Evolutionary conservation across 2,113 vertebrate genomes (phyloP).

Genomic region (Cyphomyrus discorhynchus): DNA sequence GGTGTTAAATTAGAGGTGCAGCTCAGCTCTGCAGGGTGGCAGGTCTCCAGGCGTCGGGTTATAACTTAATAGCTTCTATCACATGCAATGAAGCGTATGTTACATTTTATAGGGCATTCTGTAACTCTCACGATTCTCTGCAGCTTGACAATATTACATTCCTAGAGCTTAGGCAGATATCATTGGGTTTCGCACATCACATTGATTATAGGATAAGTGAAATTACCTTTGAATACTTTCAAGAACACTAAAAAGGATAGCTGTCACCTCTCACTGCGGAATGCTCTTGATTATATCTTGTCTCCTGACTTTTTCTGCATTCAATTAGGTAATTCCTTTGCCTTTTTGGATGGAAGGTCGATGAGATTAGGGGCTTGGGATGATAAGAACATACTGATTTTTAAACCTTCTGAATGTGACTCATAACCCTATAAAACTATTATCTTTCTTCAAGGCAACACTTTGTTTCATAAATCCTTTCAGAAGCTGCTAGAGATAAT

Average conservation of each 20-base stretch:
- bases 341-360: background rate
- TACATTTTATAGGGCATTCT: background rate
- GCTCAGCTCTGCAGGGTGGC: background rate
- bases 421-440: background rate
- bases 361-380: background rate
- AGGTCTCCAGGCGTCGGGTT: background rate
- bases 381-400: background rate
- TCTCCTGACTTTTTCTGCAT: background rate
- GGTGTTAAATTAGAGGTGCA: background rate
- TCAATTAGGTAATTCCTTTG: background rate
- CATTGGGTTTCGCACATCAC: background rate
- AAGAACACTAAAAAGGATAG: background rate
- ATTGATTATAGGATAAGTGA: background rate
- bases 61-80: background rate
- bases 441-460: background rate
- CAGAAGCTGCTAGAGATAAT: background rate
- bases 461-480: constrained; percentile 1
- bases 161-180: background rate
- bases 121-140: background rate
- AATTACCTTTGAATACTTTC: background rate
- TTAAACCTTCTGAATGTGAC: background rate
- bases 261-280: background rate
- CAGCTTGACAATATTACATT: background rate
- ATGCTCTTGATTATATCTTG: background rate
- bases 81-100: background rate